Evolutionary conservation across 2,888 invertebrate species (phyloP).

Genomic region (Digitonthophagus gazella): DNA sequence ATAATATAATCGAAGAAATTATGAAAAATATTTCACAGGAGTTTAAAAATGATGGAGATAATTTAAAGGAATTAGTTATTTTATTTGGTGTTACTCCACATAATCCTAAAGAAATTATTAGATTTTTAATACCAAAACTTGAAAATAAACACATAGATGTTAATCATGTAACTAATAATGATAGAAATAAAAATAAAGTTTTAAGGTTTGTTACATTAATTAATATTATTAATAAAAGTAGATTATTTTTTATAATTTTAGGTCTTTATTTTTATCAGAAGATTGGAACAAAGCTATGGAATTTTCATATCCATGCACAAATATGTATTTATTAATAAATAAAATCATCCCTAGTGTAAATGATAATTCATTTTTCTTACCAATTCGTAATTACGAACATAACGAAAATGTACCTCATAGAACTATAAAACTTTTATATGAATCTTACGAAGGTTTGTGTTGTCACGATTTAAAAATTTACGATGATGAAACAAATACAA

Average conservation of each 20-base stretch:
- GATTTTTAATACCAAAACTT: conserved; percentile 37
- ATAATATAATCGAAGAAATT: conserved; percentile 40
- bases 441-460: conserved; percentile 34
- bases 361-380: conserved; percentile 52
- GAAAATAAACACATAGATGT: conserved; percentile 40
- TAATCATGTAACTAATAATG: conserved; percentile 39
- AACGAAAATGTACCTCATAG: conserved; percentile 38
- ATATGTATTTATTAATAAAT: conserved; percentile 55
- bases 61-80: conserved; percentile 41
- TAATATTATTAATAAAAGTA: too few relatives aligned
- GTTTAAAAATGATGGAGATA: conserved; percentile 34
- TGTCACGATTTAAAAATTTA: conserved; percentile 43
- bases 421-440: conserved; percentile 39
- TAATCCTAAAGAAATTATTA: conserved; percentile 42
- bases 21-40: conserved; percentile 40
- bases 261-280: conserved; percentile 54
- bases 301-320: conserved; percentile 52
- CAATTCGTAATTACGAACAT: conserved; percentile 39
- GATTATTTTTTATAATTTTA: conserved; percentile 42
- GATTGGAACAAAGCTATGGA: conserved; percentile 51
- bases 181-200: conserved; percentile 41
- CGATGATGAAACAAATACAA: conserved; percentile 36
- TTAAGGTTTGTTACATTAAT: conserved; percentile 38
- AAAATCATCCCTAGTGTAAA: conserved; percentile 51
- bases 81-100: conserved; percentile 42